phyloP scores from a whole-genome alignment of 2,113 vertebrate species.

The Hemiprocne comata region DNA sequence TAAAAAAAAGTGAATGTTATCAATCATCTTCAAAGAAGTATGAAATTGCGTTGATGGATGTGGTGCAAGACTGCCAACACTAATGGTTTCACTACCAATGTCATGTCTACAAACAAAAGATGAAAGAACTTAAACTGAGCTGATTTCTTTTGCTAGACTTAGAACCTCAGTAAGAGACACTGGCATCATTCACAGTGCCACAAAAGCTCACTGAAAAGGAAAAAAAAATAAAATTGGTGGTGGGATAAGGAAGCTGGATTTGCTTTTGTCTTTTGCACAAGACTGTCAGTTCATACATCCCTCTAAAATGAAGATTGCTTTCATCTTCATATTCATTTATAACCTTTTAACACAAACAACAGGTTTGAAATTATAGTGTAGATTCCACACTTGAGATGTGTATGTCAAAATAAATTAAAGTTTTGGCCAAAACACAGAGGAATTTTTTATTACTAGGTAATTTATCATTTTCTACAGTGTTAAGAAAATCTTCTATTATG shows the following conservation, averaged over 20 bases:
- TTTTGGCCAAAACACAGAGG: neutral
- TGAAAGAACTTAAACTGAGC: slow-evolving; percentile 22
- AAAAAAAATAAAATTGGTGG: neutral
- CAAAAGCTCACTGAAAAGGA: neutral
- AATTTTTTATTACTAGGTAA: neutral
- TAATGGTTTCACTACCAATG: neutral
- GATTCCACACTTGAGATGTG: neutral
- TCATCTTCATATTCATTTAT: slow-evolving; percentile 7
- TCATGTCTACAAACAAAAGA: neutral
- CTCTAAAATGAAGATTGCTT: slow-evolving; percentile 23
- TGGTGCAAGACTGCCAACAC: neutral
- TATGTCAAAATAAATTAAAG: neutral
- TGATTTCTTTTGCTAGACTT: neutral
- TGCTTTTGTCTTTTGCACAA: slow-evolving; percentile 2
- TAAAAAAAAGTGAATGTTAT: neutral
- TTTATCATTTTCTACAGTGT: neutral
- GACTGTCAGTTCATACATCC: neutral
- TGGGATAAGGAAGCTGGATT: neutral
- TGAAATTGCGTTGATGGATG: slow-evolving; percentile 8
- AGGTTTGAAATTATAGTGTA: neutral
- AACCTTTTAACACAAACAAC: neutral
- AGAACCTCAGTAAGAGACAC: neutral
- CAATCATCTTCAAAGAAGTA: slow-evolving; percentile 44
- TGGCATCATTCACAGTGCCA: neutral
- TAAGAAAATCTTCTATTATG: neutral